Evolutionary conservation across 1,140 invertebrate species (phyloP).

Genomic region (Plodia interpunctella): DNA sequence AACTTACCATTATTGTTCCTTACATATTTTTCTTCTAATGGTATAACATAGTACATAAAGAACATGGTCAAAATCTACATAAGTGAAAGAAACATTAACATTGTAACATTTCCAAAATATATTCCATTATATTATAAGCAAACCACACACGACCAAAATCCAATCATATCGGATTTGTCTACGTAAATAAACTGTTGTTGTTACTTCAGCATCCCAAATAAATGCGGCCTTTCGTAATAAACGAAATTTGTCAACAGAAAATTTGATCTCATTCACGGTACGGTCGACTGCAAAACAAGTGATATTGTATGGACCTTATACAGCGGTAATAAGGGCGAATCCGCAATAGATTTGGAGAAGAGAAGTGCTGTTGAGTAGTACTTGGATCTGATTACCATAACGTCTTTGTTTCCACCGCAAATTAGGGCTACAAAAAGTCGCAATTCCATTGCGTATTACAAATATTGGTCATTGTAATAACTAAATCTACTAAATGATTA

Average conservation of each 20-base stretch:
- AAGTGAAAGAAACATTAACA: neutral
- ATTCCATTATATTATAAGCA: neutral
- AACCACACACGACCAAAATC: too few species aligned
- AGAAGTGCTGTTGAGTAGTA: neutral
- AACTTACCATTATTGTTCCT: too few species aligned
- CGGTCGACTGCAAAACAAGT: too few species aligned
- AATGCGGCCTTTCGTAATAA: neutral
- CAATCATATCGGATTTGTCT: neutral
- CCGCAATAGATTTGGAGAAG: too few species aligned
- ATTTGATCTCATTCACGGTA: neutral
- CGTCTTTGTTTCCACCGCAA: neutral
- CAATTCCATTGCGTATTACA: neutral
- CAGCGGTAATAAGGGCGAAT: too few species aligned
- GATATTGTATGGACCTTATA: too few species aligned
- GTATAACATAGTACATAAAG: too few species aligned
- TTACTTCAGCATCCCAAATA: neutral
- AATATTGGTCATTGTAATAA: too few species aligned
- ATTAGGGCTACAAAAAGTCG: neutral
- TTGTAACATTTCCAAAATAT: neutral
- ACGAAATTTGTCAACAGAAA: neutral
- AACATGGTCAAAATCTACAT: too few species aligned
- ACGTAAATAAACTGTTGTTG: neutral
- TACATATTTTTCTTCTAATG: too few species aligned
- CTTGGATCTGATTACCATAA: neutral
- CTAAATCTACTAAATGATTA: too few species aligned